A percentile compares a stretch with the other conserved stretches of the same genome.
phyloP scores from a whole-genome alignment of 2,113 vertebrate genomes.

The Shinisaurus crocodilurus region DNA sequence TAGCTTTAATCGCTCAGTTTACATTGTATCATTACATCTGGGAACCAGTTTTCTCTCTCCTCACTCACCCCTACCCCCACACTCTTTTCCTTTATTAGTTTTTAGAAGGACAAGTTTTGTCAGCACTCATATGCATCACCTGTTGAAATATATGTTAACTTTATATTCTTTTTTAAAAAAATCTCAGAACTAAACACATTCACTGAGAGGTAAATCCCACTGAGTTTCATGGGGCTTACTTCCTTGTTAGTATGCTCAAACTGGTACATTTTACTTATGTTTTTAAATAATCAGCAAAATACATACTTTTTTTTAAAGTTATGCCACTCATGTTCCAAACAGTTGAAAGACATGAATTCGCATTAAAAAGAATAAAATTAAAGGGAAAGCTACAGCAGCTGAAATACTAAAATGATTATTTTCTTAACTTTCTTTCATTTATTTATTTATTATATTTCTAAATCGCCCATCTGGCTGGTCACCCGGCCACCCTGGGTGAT shows the following conservation, averaged over 20 bases:
- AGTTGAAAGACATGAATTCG: background rate
- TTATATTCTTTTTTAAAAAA: background rate
- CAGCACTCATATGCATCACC: conserved; percentile 25
- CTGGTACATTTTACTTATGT: too few relatives aligned
- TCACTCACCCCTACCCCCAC: background rate
- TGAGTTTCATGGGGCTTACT: background rate
- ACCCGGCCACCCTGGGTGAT: too few relatives aligned
- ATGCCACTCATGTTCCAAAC: background rate
- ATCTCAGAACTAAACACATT: background rate
- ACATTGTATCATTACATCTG: background rate
- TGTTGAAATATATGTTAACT: conserved; percentile 27
- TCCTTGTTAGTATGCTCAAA: background rate
- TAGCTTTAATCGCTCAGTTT: background rate
- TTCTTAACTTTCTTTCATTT: background rate
- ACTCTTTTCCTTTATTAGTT: background rate
- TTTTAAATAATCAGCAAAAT: background rate
- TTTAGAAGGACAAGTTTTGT: background rate
- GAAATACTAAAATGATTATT: background rate
- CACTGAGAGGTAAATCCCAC: background rate
- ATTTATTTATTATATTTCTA: too few relatives aligned
- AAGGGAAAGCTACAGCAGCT: background rate
- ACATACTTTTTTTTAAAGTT: background rate
- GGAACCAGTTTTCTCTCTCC: background rate
- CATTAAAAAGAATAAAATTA: conserved; percentile 10
- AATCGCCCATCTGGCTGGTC: too few relatives aligned